Evolutionary conservation across 2,797 vertebrate genomes (phyloP).

Genomic region (Epinephelus malabaricus): DNA sequence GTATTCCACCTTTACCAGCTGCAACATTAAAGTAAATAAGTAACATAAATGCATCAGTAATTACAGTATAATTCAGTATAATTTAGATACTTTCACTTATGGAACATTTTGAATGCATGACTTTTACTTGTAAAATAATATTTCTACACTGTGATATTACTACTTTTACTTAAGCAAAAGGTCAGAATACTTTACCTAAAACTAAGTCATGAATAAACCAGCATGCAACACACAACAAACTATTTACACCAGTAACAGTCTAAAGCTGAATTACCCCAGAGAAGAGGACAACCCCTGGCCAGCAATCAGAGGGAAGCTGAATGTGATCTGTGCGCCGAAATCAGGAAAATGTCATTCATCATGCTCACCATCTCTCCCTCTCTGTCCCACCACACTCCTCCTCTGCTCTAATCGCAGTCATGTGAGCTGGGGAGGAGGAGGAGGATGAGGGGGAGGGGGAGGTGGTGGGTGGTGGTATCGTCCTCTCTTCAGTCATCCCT

Average conservation of each 20-base stretch:
- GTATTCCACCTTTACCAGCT: too few relatives aligned
- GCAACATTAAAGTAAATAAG: too few relatives aligned
- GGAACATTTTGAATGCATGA: not conserved
- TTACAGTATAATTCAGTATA: too few relatives aligned
- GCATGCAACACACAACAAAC: not conserved
- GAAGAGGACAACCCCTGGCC: slow-evolving; percentile 20
- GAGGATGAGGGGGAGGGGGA: slow-evolving; percentile 1
- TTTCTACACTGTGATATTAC: too few relatives aligned
- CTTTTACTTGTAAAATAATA: not conserved
- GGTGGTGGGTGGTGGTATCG: slow-evolving; percentile 43
- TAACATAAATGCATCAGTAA: too few relatives aligned
- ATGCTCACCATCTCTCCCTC: slow-evolving; percentile 44
- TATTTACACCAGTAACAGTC: not conserved
- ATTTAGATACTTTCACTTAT: too few relatives aligned
- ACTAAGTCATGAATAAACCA: not conserved
- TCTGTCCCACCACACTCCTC: slow-evolving; percentile 58
- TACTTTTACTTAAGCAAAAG: not conserved
- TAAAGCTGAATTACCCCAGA: slow-evolving; percentile 70
- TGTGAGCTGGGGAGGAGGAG: slow-evolving; percentile 74
- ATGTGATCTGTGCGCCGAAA: slow-evolving; percentile 26
- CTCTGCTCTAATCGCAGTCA: slow-evolving; percentile 82
- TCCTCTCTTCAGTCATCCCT: slow-evolving; percentile 57
- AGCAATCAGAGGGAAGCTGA: slow-evolving; percentile 15
- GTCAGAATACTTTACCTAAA: not conserved
- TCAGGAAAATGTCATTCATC: slow-evolving; percentile 52